These are phyloP conservation scores for Exephanes ischioxanthus DNA, from an alignment of 2,888 invertebrate genomes.

Conservation along the genomic window DNA sequence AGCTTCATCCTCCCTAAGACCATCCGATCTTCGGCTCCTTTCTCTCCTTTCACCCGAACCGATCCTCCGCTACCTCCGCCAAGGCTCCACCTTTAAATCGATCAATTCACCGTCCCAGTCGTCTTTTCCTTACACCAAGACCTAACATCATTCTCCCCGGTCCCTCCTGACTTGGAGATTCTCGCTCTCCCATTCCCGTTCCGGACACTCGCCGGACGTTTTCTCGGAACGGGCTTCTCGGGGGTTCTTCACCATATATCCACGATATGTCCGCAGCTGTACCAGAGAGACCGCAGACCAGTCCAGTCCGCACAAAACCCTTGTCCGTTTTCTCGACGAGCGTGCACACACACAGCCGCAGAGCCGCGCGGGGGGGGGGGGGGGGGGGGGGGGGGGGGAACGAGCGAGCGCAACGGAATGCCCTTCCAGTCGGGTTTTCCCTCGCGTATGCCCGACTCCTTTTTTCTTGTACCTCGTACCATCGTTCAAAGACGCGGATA, in stretches of 20 bases:
- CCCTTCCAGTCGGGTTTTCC: slow-evolving; percentile 36
- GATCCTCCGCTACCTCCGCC: neutral
- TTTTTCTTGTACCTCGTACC: slow-evolving; percentile 36
- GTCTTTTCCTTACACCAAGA: neutral
- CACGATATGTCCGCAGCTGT: slow-evolving; percentile 22
- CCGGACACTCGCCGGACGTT: slow-evolving; percentile 35
- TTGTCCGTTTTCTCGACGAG: slow-evolving; percentile 51
- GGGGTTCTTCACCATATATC: neutral
- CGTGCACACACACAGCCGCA: neutral
- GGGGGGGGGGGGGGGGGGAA: slow-evolving; percentile 37
- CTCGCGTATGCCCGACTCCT: slow-evolving; percentile 36
- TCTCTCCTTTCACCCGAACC: slow-evolving; percentile 3
- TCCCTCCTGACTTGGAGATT: slow-evolving; percentile 42
- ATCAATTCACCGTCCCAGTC: slow-evolving; percentile 39
- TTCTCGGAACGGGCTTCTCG: slow-evolving; percentile 18
- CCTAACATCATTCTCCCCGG: neutral
- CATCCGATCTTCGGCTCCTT: slow-evolving; percentile 12
- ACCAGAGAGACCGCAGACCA: slow-evolving; percentile 53
- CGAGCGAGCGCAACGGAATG: slow-evolving; percentile 49
- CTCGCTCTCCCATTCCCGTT: slow-evolving; percentile 39
- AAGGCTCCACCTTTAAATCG: slow-evolving; percentile 47
- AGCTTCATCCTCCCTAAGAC: slow-evolving; percentile 24
- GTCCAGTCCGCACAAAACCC: slow-evolving; percentile 52
- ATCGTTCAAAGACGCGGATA: slow-evolving; percentile 69
- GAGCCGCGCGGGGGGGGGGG: slow-evolving; percentile 20